Base-by-base conservation (phyloP, 2,888 invertebrate genomes). In the Punctoribates punctum region DNA sequence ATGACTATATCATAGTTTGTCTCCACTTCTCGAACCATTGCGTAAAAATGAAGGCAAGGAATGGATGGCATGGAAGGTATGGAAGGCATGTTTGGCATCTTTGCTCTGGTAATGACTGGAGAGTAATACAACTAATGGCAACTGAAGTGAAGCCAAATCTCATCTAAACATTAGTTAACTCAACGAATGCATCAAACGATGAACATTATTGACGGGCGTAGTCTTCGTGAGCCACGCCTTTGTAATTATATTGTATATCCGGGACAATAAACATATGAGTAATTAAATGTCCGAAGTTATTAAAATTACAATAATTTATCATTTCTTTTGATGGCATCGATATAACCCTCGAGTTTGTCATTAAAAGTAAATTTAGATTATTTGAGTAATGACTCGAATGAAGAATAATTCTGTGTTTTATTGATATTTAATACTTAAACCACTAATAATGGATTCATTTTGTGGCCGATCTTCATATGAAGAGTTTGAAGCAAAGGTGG, bases 221-320 rank as follows among this genome's bases (percentile, higher is more conserved):
- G 65, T 65, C 65, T 65, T 65, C 34, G n/a, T 57, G 27, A 34
- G 65, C 17, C 65, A 65, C 65, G 65, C 65, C 65, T 65, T 65
- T 65, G 65, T 65, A 65, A 65, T 65, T 65, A 65, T 65, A 29
- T 60, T 20, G 65, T 65, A 65, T 65, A 65, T 65, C 65, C 65
- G 65, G 65, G 65, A 65, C 65, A 65, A 65, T 65, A 65, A 65
- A 27, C 65, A 65, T 65, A 27, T 29, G 34, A 65, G 65, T 65
- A 65, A 65, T 65, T 65, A 65, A 65, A 65, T 65, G 65, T 65
- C 65, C 29, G 23, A 23, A 60, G 65, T 65, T 65, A 65, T 65
- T 65, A 65, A 65, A 20, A 29, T 9, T 15, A 5, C 27, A 65
- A 65, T 15, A 65, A 65, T 65, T 65, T 65, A 65, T 29, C 34